Base-by-base conservation (phyloP, 2,113 vertebrate genomes). In the Bubo bubo region DNA sequence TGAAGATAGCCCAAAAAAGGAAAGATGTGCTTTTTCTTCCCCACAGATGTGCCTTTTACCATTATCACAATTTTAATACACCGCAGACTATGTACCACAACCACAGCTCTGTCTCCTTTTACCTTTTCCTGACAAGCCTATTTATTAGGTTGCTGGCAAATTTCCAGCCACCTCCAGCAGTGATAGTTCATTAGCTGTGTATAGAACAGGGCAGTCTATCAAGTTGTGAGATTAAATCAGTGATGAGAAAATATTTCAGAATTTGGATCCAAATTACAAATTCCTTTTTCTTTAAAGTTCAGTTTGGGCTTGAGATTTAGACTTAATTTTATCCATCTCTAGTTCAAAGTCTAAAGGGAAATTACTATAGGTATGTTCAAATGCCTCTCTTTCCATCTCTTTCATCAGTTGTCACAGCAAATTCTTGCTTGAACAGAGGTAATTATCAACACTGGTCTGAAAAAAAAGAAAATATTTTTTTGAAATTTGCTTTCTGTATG, bases 401-500 rank as follows among this genome's bases (percentile, higher is more conserved):
- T 35, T 63, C 47, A 53, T 77, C 37, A 82, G 1, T 11, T 82
- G n/a, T 74, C 45, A 27, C 4, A n/a, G 35, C n/a, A 15, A 76
- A 66, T 22, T 10, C 6, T 45, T 88, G 9, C 39, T 75, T 72
- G 50, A 85, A 39, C 7, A 73, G 43, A 68, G 30, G 8, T 43
- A 26, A 32, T 66, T 56, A 53, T 4, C 30, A 77, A 35, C 24
- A 70, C 3, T 6, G 22, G 7, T 50, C 24, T 45, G 43, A 45
- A 35, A 79, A 58, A 11, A 43, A 20, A 10, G 2, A 49, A 37
- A 37, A 37, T 1, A 8, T 10, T 14, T 14, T 45, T 52, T 52
- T 63, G 7, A 0, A n/a, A 34, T 73, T 52, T 24, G 1, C 53
- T 83, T 87, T 45, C 10, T 39, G 12, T 59, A 10, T 14, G 0